These are phyloP conservation scores for Anseranas semipalmata DNA, from an alignment of 2,113 vertebrate genomes.

Conservation along the genomic window DNA sequence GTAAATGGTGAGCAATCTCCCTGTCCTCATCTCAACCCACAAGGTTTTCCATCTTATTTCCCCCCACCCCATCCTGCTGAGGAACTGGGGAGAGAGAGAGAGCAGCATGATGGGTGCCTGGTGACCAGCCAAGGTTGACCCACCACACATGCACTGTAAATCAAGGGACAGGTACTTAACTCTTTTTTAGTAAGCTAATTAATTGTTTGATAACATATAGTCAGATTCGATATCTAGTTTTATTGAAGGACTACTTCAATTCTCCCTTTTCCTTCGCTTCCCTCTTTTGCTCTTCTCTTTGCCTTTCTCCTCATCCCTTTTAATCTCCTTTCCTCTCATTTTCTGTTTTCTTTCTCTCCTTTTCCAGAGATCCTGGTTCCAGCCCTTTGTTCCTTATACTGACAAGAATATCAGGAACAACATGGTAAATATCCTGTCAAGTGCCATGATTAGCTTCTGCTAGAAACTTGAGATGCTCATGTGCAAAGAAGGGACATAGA, in stretches of 20 bases:
- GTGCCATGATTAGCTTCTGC: not conserved
- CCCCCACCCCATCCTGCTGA: not conserved
- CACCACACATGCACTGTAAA: not conserved
- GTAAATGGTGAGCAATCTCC: not conserved
- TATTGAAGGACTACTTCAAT: not conserved
- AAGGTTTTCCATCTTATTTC: not conserved
- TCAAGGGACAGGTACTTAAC: not conserved
- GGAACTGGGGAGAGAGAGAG: not conserved
- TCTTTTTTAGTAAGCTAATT: not conserved
- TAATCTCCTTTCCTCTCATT: not conserved
- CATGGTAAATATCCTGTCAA: not conserved
- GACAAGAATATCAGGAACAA: not conserved
- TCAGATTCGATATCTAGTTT: not conserved
- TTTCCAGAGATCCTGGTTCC: rapidly evolving
- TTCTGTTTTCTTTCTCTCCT: not conserved
- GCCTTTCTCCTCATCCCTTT: not conserved
- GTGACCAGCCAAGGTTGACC: not conserved
- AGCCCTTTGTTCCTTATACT: not conserved
- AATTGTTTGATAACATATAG: not conserved
- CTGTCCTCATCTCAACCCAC: not conserved
- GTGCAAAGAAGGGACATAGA: not conserved
- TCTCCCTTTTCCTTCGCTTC: not conserved
- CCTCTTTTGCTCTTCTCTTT: not conserved
- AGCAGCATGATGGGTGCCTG: not conserved
- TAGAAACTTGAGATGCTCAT: not conserved